Conservation (phyloP, 1,140 invertebrate species). For the Leptopilina boulardi region DNA sequence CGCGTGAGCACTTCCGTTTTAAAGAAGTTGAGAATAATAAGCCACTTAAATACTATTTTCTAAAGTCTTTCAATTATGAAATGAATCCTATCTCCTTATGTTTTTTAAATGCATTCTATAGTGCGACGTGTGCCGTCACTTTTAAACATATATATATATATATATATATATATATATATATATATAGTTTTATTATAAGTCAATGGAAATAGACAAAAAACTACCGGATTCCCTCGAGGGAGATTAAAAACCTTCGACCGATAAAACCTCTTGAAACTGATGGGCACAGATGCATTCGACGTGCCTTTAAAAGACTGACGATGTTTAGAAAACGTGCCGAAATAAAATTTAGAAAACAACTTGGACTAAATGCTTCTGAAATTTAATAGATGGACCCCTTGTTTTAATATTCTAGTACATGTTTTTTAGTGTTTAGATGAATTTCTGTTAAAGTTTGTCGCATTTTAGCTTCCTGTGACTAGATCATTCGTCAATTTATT, state of each 20-base stretch:
- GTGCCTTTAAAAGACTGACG: constrained; percentile 46
- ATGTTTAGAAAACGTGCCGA: constrained; percentile 70
- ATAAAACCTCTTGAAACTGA: constrained; percentile 44
- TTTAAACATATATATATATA: background rate
- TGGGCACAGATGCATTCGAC: constrained; percentile 46
- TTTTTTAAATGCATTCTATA: constrained; percentile 33
- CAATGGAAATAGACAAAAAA: background rate
- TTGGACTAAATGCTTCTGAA: background rate
- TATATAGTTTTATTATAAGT: background rate
- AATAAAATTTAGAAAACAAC: constrained; percentile 31
- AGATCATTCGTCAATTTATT: background rate
- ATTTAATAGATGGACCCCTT: constrained; percentile 16
- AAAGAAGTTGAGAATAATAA: background rate
- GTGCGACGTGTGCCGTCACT: constrained; percentile 33
- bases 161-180: too few relatives aligned
- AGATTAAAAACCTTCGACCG: constrained; percentile 45
- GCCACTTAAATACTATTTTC: background rate
- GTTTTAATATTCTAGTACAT: constrained; percentile 40
- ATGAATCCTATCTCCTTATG: background rate
- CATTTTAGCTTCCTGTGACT: constrained; percentile 32
- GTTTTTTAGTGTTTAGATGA: constrained; percentile 34
- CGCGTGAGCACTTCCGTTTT: constrained; percentile 6
- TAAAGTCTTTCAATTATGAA: background rate
- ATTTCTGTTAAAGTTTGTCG: background rate
- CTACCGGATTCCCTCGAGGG: background rate